A percentile compares a stretch with the other conserved stretches of the same genome.
Conservation (phyloP, 2,888 invertebrate species). For the Pycnomerus fuliginosus region DNA sequence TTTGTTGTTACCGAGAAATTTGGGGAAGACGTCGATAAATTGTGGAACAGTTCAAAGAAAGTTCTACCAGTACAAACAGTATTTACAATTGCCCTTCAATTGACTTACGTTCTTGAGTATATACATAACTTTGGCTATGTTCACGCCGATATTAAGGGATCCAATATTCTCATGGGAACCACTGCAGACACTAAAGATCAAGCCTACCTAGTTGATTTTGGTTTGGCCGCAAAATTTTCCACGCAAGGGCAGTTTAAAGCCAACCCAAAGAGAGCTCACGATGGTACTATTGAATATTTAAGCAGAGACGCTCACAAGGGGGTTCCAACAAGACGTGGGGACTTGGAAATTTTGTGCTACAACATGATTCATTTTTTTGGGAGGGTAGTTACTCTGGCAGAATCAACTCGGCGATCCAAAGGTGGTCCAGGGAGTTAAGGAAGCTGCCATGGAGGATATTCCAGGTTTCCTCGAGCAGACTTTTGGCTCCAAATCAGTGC, state of each 20-base stretch:
- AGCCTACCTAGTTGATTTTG: too few relatives aligned
- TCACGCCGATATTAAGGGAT: slow-evolving; percentile 95
- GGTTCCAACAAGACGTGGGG: slow-evolving; percentile 83
- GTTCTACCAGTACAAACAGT: too few relatives aligned
- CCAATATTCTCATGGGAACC: slow-evolving; percentile 82
- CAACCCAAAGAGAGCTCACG: slow-evolving; percentile 89
- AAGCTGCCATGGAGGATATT: too few relatives aligned
- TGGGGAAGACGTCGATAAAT: slow-evolving; percentile 81
- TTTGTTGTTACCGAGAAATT: slow-evolving; percentile 89
- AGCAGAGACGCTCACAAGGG: slow-evolving; percentile 95
- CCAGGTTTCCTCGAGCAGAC: too few relatives aligned
- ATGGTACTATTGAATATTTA: slow-evolving; percentile 96
- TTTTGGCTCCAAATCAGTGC: too few relatives aligned
- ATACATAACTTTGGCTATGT: slow-evolving; percentile 88
- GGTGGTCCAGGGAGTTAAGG: too few relatives aligned
- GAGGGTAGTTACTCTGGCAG: too few relatives aligned
- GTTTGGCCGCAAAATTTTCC: slow-evolving; percentile 76
- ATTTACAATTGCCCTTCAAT: not conserved
- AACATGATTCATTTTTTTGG: too few relatives aligned
- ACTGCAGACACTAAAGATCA: slow-evolving; percentile 64
- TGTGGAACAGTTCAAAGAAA: too few relatives aligned
- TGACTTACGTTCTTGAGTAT: slow-evolving; percentile 75
- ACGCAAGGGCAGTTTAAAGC: slow-evolving; percentile 76
- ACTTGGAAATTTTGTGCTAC: slow-evolving; percentile 89
- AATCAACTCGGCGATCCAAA: too few relatives aligned